Evolutionary conservation across 1,140 invertebrate genomes (phyloP).

Genomic region (Drosophila yakuba): DNA sequence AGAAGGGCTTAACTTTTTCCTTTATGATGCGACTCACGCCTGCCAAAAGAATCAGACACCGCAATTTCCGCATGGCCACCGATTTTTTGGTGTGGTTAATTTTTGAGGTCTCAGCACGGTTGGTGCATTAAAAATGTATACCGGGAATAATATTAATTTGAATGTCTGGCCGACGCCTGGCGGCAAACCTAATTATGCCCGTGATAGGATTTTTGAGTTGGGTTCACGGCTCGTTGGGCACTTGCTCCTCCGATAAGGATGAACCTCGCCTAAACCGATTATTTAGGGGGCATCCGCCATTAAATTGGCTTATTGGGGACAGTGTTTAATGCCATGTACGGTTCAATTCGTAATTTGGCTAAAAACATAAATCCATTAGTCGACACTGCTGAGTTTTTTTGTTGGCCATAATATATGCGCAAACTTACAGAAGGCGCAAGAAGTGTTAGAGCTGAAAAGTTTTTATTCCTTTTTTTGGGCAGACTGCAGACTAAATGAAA

Average conservation of each 20-base stretch:
- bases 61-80: conserved; percentile 18
- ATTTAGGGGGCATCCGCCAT: conserved; percentile 21
- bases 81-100: conserved; percentile 37
- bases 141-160: conserved; percentile 76
- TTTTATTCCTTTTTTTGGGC: conserved; percentile 21
- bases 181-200: conserved; percentile 50
- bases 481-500: conserved; percentile 72
- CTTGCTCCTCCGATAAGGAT: conserved; percentile 30
- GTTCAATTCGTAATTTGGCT: conserved; percentile 50
- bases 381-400: conserved; percentile 9
- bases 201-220: conserved; percentile 54
- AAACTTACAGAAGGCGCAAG: conserved; percentile 52
- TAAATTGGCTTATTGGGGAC: conserved; percentile 57
- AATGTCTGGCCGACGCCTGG: conserved; percentile 50
- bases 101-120: conserved; percentile 68
- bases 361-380: conserved; percentile 67
- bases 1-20: conserved; percentile 74
- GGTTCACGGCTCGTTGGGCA: conserved; percentile 28
- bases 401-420: conserved; percentile 63
- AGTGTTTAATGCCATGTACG: conserved; percentile 49
- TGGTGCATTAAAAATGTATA: conserved; percentile 70
- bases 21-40: conserved; percentile 70
- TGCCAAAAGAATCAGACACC: conserved; percentile 30
- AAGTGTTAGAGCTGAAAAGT: conserved; percentile 69
- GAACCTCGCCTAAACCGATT: conserved; percentile 39